Percentiles rank a stretch among this genome's conserved stretches.
Evolutionary conservation across 2,888 invertebrate species (phyloP).

Genomic region (Litoditis marina): DNA sequence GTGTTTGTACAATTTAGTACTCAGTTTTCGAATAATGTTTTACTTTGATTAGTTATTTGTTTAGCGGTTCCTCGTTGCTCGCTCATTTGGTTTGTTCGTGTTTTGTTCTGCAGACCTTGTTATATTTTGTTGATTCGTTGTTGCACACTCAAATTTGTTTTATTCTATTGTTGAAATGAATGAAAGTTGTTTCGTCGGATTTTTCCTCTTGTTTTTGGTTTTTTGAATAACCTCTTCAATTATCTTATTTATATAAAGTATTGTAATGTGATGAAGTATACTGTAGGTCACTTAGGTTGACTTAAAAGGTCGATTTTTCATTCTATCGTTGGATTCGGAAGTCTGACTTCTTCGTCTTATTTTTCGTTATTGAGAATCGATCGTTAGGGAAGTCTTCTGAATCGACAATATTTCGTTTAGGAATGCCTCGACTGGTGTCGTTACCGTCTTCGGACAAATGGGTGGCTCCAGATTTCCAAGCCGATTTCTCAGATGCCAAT

Average conservation of each 20-base stretch:
- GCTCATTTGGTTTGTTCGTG: slow-evolving; percentile 15
- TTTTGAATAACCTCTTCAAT: too few relatives aligned
- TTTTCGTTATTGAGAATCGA: too few relatives aligned
- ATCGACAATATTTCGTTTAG: too few relatives aligned
- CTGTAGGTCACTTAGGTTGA: background rate
- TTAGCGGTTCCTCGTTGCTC: slow-evolving; percentile 10
- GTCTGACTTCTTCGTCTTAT: background rate
- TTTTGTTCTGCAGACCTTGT: slow-evolving; percentile 5
- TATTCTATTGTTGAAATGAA: slow-evolving; percentile 5
- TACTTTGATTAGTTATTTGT: slow-evolving; percentile 3
- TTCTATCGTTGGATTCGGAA: background rate
- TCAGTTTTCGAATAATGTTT: too few relatives aligned
- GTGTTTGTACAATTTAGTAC: too few relatives aligned
- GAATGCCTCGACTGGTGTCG: slow-evolving; percentile 15
- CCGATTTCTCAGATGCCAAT: slow-evolving; percentile 33
- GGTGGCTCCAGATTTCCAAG: slow-evolving; percentile 22
- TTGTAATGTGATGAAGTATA: background rate
- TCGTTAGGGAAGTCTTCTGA: too few relatives aligned
- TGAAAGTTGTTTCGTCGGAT: too few relatives aligned
- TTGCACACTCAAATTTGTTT: too few relatives aligned
- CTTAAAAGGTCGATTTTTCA: background rate
- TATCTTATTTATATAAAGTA: too few relatives aligned
- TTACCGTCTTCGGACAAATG: slow-evolving; percentile 20
- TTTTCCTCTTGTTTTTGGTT: too few relatives aligned
- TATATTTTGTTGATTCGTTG: slow-evolving; percentile 2